Evolutionary conservation across 2,888 invertebrate species (phyloP).

Genomic region (Megamerina dolium): DNA sequence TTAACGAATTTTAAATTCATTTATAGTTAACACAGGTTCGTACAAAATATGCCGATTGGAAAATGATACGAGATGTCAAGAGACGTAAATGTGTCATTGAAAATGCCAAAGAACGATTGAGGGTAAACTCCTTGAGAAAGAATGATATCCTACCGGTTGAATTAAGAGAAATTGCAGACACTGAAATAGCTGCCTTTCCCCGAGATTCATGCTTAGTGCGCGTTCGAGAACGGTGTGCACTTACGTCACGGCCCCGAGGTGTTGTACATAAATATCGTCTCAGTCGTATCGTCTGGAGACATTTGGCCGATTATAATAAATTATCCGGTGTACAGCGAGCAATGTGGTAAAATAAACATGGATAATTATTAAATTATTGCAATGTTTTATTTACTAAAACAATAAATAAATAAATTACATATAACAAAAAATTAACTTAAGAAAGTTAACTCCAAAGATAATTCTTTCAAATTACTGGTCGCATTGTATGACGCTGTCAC

Average conservation of each 20-base stretch:
- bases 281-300: conserved; percentile 85
- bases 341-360: conserved; percentile 62
- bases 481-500: conserved; percentile 19
- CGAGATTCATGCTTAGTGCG: conserved; percentile 63
- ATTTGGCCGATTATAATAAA: conserved; percentile 90
- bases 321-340: conserved; percentile 87
- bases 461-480: too few species aligned
- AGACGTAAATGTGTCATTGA: conserved; percentile 69
- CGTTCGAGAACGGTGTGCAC: conserved; percentile 70
- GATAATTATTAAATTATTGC: too few species aligned
- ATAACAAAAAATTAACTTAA: too few species aligned
- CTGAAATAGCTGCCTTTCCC: conserved; percentile 72
- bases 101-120: conserved; percentile 68
- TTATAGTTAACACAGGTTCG: conserved; percentile 65
- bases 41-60: conserved; percentile 73
- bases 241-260: conserved; percentile 84
- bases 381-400: neutral
- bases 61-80: conserved; percentile 82
- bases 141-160: conserved; percentile 81
- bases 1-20: neutral
- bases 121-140: conserved; percentile 76
- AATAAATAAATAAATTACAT: neutral
- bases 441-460: too few species aligned
- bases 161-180: conserved; percentile 69
- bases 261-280: conserved; percentile 75